A percentile compares a stretch with the other conserved stretches of the same genome.
phyloP scores from a whole-genome alignment of 2,888 invertebrate species.

The Onchidella celtica region DNA sequence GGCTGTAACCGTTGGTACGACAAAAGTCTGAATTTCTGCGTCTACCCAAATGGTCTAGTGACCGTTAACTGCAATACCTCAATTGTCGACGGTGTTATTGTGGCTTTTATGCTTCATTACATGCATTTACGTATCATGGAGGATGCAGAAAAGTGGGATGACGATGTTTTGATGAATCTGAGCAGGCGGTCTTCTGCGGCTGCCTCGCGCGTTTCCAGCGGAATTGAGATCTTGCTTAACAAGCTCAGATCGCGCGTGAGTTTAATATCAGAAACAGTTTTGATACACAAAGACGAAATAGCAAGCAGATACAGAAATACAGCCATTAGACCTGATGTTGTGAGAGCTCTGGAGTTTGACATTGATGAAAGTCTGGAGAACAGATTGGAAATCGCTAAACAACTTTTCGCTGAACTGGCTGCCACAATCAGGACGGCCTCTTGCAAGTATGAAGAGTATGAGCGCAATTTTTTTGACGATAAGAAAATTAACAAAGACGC shows the following conservation, averaged over 20 bases:
- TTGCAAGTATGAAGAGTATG: slow-evolving; percentile 24
- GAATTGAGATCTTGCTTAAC: not conserved
- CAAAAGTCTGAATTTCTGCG: slow-evolving; percentile 30
- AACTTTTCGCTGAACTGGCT: slow-evolving; percentile 1
- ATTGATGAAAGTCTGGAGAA: not conserved
- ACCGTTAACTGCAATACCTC: slow-evolving; percentile 27
- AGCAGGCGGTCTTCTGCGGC: not conserved
- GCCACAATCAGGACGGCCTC: not conserved
- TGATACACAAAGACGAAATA: too few species aligned
- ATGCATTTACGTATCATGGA: slow-evolving; percentile 41
- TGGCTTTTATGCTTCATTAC: slow-evolving; percentile 30
- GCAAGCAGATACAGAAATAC: too few species aligned
- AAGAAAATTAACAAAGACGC: slow-evolving; percentile 28
- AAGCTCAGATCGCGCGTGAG: not conserved
- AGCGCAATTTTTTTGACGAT: not conserved
- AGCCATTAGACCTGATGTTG: too few species aligned
- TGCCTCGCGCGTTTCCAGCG: not conserved
- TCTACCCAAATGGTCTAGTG: slow-evolving; percentile 22
- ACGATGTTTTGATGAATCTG: slow-evolving; percentile 19
- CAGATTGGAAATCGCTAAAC: slow-evolving; percentile 5
- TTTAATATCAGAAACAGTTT: not conserved
- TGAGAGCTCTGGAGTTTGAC: slow-evolving; percentile 5
- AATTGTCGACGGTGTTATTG: slow-evolving; percentile 13
- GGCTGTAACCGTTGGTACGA: slow-evolving; percentile 48
- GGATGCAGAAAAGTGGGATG: slow-evolving; percentile 41